phyloP scores from a whole-genome alignment of 2,888 invertebrate species.

The Heterodera filipjevi region DNA sequence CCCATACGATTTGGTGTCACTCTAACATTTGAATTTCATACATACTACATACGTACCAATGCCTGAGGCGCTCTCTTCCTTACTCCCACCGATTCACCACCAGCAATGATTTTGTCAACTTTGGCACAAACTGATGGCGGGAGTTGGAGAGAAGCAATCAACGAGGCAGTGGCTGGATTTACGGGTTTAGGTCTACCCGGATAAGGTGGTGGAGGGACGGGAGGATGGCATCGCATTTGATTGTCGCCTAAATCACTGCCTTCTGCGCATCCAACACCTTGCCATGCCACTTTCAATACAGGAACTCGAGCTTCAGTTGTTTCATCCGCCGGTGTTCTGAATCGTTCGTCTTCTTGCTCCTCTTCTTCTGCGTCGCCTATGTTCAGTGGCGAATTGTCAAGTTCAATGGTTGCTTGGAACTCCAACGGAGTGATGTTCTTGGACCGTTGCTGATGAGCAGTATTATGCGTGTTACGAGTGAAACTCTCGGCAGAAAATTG shows the following conservation, averaged over 20 bases:
- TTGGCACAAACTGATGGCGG: constrained; percentile 60
- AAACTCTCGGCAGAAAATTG: constrained; percentile 3
- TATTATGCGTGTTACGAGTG: not conserved
- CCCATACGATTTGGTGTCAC: no score
- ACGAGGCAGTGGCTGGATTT: constrained; percentile 36
- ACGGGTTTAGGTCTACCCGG: constrained; percentile 26
- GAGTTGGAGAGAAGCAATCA: constrained; percentile 58
- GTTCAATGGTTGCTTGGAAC: constrained; percentile 24
- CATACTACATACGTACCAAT: not conserved
- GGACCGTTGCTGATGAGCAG: not conserved
- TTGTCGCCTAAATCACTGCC: not conserved
- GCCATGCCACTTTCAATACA: constrained; percentile 23
- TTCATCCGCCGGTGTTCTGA: constrained; percentile 19
- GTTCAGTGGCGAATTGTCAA: constrained; percentile 16
- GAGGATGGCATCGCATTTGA: constrained; percentile 28
- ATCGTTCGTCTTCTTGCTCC: constrained; percentile 19
- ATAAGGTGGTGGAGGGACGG: constrained; percentile 25
- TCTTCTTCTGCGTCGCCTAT: constrained; percentile 11
- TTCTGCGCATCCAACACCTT: not conserved
- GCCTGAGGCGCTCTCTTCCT: constrained; percentile 12
- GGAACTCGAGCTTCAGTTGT: constrained; percentile 26
- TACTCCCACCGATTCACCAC: constrained; percentile 33
- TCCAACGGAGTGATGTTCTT: constrained; percentile 21
- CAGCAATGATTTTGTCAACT: constrained; percentile 60
- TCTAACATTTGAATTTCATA: not conserved